These are phyloP conservation scores for Caranx ignobilis DNA, from an alignment of 2,113 vertebrate genomes.

Conservation along the genomic window DNA sequence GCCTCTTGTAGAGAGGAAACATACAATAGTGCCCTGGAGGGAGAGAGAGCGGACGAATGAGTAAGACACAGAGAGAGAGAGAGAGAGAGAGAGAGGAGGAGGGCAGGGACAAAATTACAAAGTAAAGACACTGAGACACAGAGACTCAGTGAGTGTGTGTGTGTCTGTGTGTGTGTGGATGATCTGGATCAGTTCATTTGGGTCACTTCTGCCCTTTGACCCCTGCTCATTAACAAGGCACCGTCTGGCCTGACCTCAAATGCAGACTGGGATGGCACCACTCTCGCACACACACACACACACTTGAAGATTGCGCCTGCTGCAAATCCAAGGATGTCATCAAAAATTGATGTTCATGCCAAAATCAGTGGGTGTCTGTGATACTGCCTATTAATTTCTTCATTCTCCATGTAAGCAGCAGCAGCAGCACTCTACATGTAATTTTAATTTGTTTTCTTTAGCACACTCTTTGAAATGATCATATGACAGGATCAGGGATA, in stretches of 20 bases:
- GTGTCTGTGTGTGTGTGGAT: conserved; percentile 1
- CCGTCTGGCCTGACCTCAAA: conserved; percentile 49
- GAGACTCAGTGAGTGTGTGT: conserved; percentile 13
- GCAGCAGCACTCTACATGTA: conserved; percentile 20
- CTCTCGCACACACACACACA: not conserved
- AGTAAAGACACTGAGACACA: conserved; percentile 25
- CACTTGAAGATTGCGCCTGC: not conserved
- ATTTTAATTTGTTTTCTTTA: conserved; percentile 70
- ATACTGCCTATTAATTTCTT: conserved; percentile 48
- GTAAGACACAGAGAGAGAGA: not conserved
- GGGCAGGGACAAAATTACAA: not conserved
- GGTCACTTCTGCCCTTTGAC: conserved; percentile 67
- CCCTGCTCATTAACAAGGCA: conserved; percentile 66
- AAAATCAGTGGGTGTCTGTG: conserved; percentile 26
- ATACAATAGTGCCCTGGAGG: conserved; percentile 56
- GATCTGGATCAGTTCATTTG: conserved; percentile 49
- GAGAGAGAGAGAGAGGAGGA: conserved; percentile 1
- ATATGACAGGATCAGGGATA: conserved; percentile 37
- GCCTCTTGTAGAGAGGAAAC: conserved; percentile 65
- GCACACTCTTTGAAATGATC: conserved; percentile 54
- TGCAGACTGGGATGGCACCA: conserved; percentile 7
- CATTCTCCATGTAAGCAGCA: conserved; percentile 27
- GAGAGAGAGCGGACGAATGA: conserved; percentile 11
- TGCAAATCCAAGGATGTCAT: conserved; percentile 33
- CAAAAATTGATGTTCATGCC: conserved; percentile 42